Evolutionary conservation across 2,797 vertebrate genomes (phyloP).

Genomic region (Enteromius argenteus): DNA sequence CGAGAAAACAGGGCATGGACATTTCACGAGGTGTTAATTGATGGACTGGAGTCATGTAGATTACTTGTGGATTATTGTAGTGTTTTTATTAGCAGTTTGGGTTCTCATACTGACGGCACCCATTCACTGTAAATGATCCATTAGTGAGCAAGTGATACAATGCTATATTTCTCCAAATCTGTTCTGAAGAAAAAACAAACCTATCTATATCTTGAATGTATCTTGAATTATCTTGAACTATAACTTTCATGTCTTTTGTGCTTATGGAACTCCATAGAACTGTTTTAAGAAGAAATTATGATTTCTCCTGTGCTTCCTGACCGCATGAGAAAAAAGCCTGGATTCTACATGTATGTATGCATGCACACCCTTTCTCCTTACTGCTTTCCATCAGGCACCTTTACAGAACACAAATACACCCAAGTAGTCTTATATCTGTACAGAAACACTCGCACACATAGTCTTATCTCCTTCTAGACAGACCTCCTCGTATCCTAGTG

Average conservation of each 20-base stretch:
- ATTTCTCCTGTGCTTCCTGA: not conserved
- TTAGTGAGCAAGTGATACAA: not conserved
- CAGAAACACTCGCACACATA: constrained; percentile 2
- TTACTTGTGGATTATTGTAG: not conserved
- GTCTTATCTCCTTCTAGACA: constrained; percentile 27
- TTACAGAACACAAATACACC: not conserved
- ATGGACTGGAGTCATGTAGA: not conserved
- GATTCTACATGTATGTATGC: constrained; percentile 3
- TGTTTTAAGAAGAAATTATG: not conserved
- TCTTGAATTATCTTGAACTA: no score
- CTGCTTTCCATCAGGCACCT: not conserved
- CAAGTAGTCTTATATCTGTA: not conserved
- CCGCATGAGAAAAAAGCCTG: not conserved
- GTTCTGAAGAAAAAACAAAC: not conserved
- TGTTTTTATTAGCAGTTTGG: not conserved
- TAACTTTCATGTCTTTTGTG: not conserved
- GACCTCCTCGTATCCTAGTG: constrained; percentile 27
- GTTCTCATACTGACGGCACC: not conserved
- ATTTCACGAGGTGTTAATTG: not conserved
- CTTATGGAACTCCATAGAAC: not conserved
- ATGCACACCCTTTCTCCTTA: not conserved
- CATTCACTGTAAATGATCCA: not conserved
- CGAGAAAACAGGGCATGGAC: no score
- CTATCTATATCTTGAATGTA: not conserved
- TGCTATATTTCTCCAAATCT: not conserved